These are phyloP conservation scores for Atta texana DNA, from an alignment of 1,140 invertebrate species.

Conservation along the genomic window DNA sequence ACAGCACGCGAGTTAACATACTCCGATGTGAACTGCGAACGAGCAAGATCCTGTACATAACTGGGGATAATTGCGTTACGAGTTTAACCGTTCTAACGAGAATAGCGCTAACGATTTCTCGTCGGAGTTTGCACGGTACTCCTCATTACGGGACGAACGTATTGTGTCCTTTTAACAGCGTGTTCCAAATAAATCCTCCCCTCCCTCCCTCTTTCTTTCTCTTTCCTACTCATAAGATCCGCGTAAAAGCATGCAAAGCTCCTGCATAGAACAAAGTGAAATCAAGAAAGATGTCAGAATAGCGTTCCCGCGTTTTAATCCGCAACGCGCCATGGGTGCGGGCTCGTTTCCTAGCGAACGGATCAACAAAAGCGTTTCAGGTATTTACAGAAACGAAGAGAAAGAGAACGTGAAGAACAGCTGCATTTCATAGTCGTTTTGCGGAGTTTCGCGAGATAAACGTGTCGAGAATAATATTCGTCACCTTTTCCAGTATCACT, in stretches of 20 bases:
- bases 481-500: not conserved
- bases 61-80: slow-evolving; percentile 56
- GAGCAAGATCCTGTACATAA: slow-evolving; percentile 62
- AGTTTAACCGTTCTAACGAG: slow-evolving; percentile 56
- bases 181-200: not conserved
- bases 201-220: slow-evolving; percentile 9
- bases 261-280: slow-evolving; percentile 38
- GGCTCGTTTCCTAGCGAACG: slow-evolving; percentile 60
- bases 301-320: slow-evolving; percentile 66
- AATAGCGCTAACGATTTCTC: slow-evolving; percentile 59
- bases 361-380: slow-evolving; percentile 66
- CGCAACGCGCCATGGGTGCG: slow-evolving; percentile 48
- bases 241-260: slow-evolving; percentile 35
- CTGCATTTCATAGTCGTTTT: slow-evolving; percentile 50
- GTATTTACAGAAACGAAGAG: slow-evolving; percentile 13
- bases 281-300: slow-evolving; percentile 57
- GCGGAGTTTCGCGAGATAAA: slow-evolving; percentile 49
- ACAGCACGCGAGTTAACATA: slow-evolving; percentile 51
- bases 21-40: slow-evolving; percentile 50
- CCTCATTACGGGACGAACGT: slow-evolving; percentile 54
- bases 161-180: slow-evolving; percentile 42
- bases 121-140: slow-evolving; percentile 55
- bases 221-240: not conserved
- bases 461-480: slow-evolving; percentile 47
- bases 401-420: slow-evolving; percentile 36